These are phyloP conservation scores for Seira musarum DNA, from an alignment of 2,888 invertebrate genomes.

Conservation along the genomic window DNA sequence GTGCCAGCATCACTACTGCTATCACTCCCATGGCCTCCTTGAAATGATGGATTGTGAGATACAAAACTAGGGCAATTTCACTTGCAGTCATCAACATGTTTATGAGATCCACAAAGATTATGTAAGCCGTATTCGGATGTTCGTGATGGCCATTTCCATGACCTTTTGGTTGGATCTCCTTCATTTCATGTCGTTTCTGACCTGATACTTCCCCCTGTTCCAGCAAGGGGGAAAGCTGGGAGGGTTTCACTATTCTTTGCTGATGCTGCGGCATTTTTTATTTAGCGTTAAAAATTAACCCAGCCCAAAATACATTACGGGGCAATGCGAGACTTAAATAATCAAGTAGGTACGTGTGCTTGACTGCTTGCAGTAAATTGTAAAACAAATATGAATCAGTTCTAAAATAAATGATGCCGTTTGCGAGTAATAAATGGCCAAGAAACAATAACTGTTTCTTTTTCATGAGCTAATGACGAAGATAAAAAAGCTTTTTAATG, in stretches of 20 bases:
- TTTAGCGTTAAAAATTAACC: too few relatives aligned
- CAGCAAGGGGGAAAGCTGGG: not conserved
- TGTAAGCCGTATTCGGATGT: slow-evolving; percentile 40
- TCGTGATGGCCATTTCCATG: not conserved
- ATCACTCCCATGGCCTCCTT: slow-evolving; percentile 51
- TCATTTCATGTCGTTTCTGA: not conserved
- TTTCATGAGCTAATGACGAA: too few relatives aligned
- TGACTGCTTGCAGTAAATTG: too few relatives aligned
- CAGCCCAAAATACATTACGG: too few relatives aligned
- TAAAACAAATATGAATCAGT: too few relatives aligned
- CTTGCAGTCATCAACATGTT: slow-evolving; percentile 58
- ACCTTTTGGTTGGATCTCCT: not conserved
- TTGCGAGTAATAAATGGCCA: too few relatives aligned
- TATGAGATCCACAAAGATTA: slow-evolving; percentile 58
- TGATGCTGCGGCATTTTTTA: not conserved
- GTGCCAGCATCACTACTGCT: slow-evolving; percentile 67
- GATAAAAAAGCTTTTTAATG: too few relatives aligned
- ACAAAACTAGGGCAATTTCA: slow-evolving; percentile 65
- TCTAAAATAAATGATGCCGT: too few relatives aligned
- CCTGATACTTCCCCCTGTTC: not conserved
- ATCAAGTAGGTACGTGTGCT: too few relatives aligned
- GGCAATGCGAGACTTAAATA: too few relatives aligned
- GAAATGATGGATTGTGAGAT: slow-evolving; percentile 60
- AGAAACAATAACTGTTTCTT: too few relatives aligned
- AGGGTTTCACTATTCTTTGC: not conserved